Percentiles rank a stretch among this genome's conserved stretches.
These are phyloP conservation scores for Antennarius striatus DNA, from an alignment of 2,113 vertebrate genomes.

Conservation along the genomic window DNA sequence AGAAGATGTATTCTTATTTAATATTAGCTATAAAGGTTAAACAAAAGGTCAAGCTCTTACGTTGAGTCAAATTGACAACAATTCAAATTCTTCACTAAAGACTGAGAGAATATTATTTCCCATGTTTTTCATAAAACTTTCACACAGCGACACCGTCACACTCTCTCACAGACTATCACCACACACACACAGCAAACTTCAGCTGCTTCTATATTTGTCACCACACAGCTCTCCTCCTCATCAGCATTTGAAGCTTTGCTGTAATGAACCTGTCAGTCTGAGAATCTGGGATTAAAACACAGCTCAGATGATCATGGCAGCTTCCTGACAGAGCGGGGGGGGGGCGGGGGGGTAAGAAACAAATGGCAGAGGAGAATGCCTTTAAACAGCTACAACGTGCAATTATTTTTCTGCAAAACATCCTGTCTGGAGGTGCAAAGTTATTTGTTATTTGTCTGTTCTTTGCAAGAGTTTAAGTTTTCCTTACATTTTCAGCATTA, in stretches of 20 bases:
- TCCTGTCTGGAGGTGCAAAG: no score
- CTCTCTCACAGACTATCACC: neutral
- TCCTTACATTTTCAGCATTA: no score
- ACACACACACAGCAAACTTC: neutral
- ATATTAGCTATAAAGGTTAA: no score
- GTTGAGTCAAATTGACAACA: no score
- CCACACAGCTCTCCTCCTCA: neutral
- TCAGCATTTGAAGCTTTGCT: neutral
- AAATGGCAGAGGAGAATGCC: neutral
- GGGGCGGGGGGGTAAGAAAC: neutral
- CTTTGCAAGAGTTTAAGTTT: no score
- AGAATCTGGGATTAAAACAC: conserved; percentile 34
- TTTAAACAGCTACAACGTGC: no score
- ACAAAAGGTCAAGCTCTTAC: no score
- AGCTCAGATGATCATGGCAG: neutral
- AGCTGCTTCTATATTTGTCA: conserved; percentile 18
- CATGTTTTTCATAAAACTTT: conserved; percentile 24
- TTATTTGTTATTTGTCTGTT: no score
- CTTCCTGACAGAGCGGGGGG: neutral
- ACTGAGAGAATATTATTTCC: conserved; percentile 27
- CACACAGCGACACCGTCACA: neutral
- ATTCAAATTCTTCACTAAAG: no score
- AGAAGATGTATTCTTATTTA: no score
- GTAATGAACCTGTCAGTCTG: conserved; percentile 48
- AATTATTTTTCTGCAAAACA: no score